These are phyloP conservation scores for Fringilla coelebs DNA, from an alignment of 2,797 vertebrate species.

Conservation along the genomic window DNA sequence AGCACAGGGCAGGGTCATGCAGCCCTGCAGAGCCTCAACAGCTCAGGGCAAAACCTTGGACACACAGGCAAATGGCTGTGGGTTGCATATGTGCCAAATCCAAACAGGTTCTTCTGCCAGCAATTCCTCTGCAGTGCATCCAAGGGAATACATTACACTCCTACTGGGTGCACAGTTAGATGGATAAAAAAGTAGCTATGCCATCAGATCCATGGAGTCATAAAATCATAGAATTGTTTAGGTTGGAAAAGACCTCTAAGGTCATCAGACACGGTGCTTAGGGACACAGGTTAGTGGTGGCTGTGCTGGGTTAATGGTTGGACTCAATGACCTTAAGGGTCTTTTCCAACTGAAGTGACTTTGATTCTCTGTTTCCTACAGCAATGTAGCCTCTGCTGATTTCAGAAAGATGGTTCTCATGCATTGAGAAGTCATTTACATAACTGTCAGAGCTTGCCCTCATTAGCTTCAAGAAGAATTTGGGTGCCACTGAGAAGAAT, in stretches of 20 bases:
- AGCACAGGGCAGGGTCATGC: neutral
- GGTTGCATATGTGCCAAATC: neutral
- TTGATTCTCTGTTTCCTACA: neutral
- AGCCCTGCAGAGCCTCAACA: neutral
- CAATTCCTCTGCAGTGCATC: neutral
- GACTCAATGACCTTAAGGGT: fast-evolving
- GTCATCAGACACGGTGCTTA: neutral
- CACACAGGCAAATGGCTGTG: neutral
- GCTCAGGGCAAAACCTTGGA: neutral
- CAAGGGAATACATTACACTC: neutral
- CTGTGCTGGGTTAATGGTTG: neutral
- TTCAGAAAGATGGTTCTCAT: neutral
- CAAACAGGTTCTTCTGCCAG: neutral
- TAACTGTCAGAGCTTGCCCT: neutral
- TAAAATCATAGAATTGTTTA: neutral
- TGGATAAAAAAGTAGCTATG: neutral
- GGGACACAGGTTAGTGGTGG: neutral
- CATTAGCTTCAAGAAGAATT: neutral
- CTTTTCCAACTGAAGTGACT: neutral
- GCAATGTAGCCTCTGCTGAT: neutral
- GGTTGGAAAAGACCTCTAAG: neutral
- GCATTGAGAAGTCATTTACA: neutral
- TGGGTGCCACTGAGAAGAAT: neutral
- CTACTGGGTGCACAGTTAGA: neutral
- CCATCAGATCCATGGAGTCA: fast-evolving